Evolutionary conservation across 2,113 vertebrate species (phyloP).

Genomic region (Noctilio leporinus): DNA sequence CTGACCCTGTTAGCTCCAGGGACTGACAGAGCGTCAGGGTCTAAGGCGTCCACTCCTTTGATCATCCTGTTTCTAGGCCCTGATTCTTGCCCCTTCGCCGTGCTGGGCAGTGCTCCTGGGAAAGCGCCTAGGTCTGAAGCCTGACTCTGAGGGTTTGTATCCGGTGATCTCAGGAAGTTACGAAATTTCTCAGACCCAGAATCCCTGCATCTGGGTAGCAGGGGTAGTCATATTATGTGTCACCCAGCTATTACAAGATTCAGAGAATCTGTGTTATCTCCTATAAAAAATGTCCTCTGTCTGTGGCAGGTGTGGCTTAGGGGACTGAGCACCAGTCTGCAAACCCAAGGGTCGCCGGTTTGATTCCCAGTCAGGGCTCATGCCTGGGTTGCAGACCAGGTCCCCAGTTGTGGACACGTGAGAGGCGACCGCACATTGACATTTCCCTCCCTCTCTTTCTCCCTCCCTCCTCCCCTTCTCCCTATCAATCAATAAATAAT

Average conservation of each 20-base stretch:
- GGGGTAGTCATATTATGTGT: rapidly evolving
- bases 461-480: too few relatives aligned
- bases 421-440: too few relatives aligned
- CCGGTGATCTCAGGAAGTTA: neutral
- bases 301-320: too few relatives aligned
- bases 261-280: neutral
- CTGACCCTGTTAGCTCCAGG: neutral
- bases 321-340: too few relatives aligned
- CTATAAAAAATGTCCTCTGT: neutral
- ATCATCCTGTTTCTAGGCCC: neutral
- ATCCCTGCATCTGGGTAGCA: neutral
- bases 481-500: too few relatives aligned
- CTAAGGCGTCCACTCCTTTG: neutral
- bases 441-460: too few relatives aligned
- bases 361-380: too few relatives aligned
- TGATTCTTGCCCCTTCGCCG: neutral
- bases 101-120: rapidly evolving
- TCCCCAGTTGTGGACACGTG: too few relatives aligned
- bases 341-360: too few relatives aligned
- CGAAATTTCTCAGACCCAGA: neutral
- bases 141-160: neutral
- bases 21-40: neutral
- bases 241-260: neutral
- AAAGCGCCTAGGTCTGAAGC: neutral
- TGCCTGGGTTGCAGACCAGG: too few relatives aligned